Evolutionary conservation across 2,888 invertebrate genomes (phyloP).

Genomic region (Embidobia sp.): DNA sequence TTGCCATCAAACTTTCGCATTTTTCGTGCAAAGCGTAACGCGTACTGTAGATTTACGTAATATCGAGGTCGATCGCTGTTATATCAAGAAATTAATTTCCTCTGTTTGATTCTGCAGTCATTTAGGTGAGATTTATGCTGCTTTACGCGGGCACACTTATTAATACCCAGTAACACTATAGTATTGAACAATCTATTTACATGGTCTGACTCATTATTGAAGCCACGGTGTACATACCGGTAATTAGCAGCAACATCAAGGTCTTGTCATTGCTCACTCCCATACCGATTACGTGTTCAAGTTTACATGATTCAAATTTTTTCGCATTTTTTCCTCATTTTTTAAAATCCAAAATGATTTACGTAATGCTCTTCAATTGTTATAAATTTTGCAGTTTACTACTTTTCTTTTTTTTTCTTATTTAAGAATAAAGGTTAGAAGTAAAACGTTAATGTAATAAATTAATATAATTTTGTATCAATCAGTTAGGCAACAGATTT

Average conservation of each 20-base stretch:
- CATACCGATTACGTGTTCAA: constrained; percentile 56
- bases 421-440: no score
- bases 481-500: no score
- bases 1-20: neutral
- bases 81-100: constrained; percentile 46
- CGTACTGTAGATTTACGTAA: constrained; percentile 34
- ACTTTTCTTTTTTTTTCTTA: no score
- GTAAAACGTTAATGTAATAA: no score
- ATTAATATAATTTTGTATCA: no score
- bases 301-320: constrained; percentile 29
- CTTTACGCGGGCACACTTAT: constrained; percentile 23
- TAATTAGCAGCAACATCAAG: constrained; percentile 74
- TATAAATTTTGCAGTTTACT: no score
- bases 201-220: constrained; percentile 72
- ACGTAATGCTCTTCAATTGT: no score
- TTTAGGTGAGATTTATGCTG: constrained; percentile 28
- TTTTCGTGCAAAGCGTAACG: constrained; percentile 29
- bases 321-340: neutral
- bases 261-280: constrained; percentile 67
- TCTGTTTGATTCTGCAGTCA: constrained; percentile 37
- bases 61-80: constrained; percentile 36
- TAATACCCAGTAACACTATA: constrained; percentile 29
- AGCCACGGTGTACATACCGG: constrained; percentile 57
- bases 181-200: constrained; percentile 67
- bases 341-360: no score